Evolutionary conservation across 2,113 vertebrate genomes (phyloP), one percentile per base, ranked within the genome.

Genomic region (Globicephala melas): DNA sequence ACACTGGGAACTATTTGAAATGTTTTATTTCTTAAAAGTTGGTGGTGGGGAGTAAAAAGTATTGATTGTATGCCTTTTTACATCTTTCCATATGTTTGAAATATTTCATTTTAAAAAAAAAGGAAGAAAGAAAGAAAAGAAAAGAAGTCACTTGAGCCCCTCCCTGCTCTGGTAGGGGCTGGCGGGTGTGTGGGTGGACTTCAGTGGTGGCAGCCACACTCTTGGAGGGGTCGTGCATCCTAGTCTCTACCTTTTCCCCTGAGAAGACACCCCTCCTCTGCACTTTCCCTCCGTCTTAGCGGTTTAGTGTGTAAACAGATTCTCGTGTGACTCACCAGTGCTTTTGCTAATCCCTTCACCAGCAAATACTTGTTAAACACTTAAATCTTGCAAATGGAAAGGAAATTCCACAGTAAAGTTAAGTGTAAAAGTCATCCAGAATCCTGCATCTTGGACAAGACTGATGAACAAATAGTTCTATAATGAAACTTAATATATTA

Each of bases 331-430:
- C 36, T 70, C 83, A 63, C 5, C 8, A 0, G 23, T 31, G 36
- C 50, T 67, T 79, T 18, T n/a, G 70, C 58, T n/a, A 73, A 58
- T 67, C n/a, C 47, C 10, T 79, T 70, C 6, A 6, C 70, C 76
- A 47, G 83, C 73, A 62, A 62, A 68, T n/a, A 28, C 91, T 81
- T 28, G 71, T 23, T n/a, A 28, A 68, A 91, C 65, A 44, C n/a
- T 76, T 80, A 44, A 60, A 17, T 81, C 83, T 82, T 53, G 26
- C 33, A 63, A 74, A 68, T 20, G 47, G 70, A 73, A 96, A 89
- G 83, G 55, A 53, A 67, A 70, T 17, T 73, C 76, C 70, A 12
- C 55, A 3, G 53, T 36, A 31, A 70, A 50, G 13, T 33, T 6
- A 20, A 70, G 44, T 38, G 15, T 82, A 21, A 91, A 70, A 41